Conservation (phyloP, 2,797 vertebrate genomes). For the Bradypus variegatus region DNA sequence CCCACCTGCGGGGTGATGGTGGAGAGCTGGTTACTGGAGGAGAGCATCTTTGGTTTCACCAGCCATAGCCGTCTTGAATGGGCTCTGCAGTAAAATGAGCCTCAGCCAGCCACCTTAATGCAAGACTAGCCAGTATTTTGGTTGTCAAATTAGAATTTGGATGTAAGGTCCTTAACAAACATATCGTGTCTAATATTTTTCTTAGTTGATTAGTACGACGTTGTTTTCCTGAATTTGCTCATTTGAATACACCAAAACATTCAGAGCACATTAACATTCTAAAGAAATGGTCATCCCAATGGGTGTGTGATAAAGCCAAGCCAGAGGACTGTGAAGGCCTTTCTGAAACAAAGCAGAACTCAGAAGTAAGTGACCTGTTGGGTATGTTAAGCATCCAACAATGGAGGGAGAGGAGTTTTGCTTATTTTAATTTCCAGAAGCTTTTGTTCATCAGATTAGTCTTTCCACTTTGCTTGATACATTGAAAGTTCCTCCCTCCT, state of each 20-base stretch:
- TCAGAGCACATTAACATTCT: neutral
- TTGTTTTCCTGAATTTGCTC: constrained; percentile 29
- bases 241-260: constrained; percentile 1
- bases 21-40: constrained; percentile 31
- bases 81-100: constrained; percentile 14
- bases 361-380: neutral
- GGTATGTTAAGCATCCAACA: neutral
- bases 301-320: neutral
- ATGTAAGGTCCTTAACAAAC: neutral
- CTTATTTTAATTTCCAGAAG: neutral
- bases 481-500: neutral
- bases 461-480: neutral
- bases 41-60: constrained; percentile 59
- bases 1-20: constrained; percentile 17
- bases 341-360: constrained; percentile 18
- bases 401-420: neutral
- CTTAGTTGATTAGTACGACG: constrained; percentile 33
- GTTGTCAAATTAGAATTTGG: neutral
- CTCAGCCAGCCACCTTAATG: neutral
- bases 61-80: constrained; percentile 45
- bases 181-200: neutral
- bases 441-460: neutral
- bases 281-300: neutral
- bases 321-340: neutral
- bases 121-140: neutral